Base-by-base conservation (phyloP, 2,113 vertebrate genomes). In the Motacilla alba region DNA sequence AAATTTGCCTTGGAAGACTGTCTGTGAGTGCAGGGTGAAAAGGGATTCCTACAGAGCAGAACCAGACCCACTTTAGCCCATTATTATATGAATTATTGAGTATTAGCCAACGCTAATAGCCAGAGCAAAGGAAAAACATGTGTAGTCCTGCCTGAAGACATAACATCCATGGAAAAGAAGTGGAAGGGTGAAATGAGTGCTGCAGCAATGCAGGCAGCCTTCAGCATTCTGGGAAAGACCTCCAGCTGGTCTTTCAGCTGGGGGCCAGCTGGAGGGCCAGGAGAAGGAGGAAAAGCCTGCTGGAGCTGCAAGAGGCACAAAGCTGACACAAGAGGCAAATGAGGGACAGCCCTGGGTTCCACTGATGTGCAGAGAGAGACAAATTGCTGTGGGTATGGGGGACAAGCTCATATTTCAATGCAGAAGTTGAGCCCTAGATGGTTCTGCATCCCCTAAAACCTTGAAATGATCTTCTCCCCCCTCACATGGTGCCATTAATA, bases 61-160 rank as follows among this genome's bases (percentile, higher is more conserved):
- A 28, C 9, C 50, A 77, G 75, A 18, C 13, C 30, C 26, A 22
- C 47, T 95, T 70, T 6, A 78, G 55, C 76, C 72, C 76, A 60
- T 41, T 73, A 69, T 10, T 76, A 11, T 24, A 87, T 50, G 11
- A 90, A 94, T 74, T 92, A 93, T 70, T 83, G 74, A 93, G 39
- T 11, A 30, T 33, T 47, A 85, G 31, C 20, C 15, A 67, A 18
- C 63, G 39, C 33, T 76, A 91, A 90, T 1, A 73, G 63, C 41
- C 73, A 74, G 21, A 90, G 69, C 33, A 68, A 83, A 89, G 62
- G 15, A 58, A 85, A 90, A 80, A 53, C 30, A 60, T 12, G 0
- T 7, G 3, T 13, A 78, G 28, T 39, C 21, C 43, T 89, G 73
- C 47, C 63, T 62, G 62, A 80, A 88, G 81, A 81, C 9, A 31